phyloP scores from a whole-genome alignment of 2,113 vertebrate genomes.

The Rhinoderma darwinii region DNA sequence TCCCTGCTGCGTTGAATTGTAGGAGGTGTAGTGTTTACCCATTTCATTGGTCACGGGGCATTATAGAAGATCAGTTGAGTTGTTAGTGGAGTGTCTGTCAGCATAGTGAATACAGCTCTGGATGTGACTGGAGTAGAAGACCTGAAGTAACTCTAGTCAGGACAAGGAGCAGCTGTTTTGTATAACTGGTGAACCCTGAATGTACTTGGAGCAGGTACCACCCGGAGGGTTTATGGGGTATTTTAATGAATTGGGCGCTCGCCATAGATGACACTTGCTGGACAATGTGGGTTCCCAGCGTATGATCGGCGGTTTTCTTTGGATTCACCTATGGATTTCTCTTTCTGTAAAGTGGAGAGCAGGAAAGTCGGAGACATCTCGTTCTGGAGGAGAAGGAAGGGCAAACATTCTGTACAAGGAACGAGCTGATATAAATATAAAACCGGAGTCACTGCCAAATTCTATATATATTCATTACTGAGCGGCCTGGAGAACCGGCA shows the following conservation, averaged over 20 bases:
- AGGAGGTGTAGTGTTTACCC: too few species aligned
- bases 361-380: not conserved
- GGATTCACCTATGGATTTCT: too few species aligned
- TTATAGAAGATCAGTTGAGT: too few species aligned
- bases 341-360: not conserved
- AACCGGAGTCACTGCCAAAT: not conserved
- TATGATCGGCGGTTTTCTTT: not conserved
- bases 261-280: too few species aligned
- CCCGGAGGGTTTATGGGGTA: not conserved
- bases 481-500: not conserved
- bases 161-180: too few species aligned
- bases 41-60: too few species aligned
- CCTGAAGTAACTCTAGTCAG: too few species aligned
- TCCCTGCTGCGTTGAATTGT: not conserved
- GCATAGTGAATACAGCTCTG: not conserved
- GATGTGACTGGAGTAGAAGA: not conserved
- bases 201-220: not conserved
- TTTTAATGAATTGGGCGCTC: too few species aligned
- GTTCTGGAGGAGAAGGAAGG: not conserved
- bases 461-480: not conserved
- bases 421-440: slow-evolving; percentile 17
- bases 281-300: not conserved
- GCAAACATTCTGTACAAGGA: not conserved
- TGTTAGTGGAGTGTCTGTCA: too few species aligned
- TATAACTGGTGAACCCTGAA: too few species aligned